A percentile compares a stretch with the other conserved stretches of the same genome.
Evolutionary conservation across 2,113 vertebrate species (phyloP).

Genomic region (Polypterus bichir): DNA sequence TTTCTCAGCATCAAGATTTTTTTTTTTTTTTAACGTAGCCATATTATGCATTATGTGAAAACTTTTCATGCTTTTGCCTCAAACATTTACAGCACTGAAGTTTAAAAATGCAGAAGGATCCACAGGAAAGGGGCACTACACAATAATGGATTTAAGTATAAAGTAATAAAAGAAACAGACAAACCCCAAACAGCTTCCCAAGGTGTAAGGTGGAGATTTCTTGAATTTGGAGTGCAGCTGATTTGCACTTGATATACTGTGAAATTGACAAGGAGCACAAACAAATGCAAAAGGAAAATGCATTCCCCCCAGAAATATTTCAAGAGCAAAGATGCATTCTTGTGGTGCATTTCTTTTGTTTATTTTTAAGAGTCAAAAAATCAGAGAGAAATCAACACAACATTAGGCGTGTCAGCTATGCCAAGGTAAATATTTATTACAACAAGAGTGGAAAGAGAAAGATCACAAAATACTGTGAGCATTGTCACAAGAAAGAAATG

Average conservation of each 20-base stretch:
- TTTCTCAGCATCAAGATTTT: too few species aligned
- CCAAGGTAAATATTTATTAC: constrained; percentile 97
- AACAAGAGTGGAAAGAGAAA: constrained; percentile 74
- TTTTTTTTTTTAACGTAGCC: too few species aligned
- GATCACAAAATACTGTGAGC: constrained; percentile 76
- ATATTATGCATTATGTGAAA: too few species aligned
- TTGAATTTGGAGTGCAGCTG: too few species aligned
- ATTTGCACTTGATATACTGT: constrained; percentile 25
- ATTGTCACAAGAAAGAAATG: constrained; percentile 71
- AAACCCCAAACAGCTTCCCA: neutral
- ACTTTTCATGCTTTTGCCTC: too few species aligned
- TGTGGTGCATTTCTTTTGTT: too few species aligned
- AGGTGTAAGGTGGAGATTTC: too few species aligned
- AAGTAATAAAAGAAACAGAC: neutral
- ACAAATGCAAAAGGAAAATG: constrained; percentile 16
- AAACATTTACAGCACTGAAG: too few species aligned
- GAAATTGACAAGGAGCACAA: constrained; percentile 62
- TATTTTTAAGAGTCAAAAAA: constrained; percentile 26
- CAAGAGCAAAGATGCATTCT: too few species aligned
- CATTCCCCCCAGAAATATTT: neutral
- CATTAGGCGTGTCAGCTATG: constrained; percentile 81
- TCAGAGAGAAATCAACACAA: constrained; percentile 54
- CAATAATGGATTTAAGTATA: too few species aligned
- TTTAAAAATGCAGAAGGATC: too few species aligned
- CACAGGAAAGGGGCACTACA: too few species aligned